Base-by-base conservation (phyloP, 2,888 invertebrate species). In the Meiosimyza platycephala region DNA sequence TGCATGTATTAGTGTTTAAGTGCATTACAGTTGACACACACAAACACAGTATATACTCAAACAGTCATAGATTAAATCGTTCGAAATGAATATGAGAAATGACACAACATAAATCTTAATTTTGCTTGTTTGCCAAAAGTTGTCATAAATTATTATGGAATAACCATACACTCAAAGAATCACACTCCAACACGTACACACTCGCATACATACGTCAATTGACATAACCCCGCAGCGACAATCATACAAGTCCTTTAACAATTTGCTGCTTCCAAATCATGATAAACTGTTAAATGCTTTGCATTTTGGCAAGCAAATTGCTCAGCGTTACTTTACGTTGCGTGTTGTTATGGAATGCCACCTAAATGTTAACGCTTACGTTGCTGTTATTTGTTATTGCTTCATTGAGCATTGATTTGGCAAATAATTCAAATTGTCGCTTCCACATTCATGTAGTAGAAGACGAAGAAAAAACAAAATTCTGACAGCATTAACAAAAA, bases 101-200 rank as follows among this genome's bases (percentile, higher is more conserved):
- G 70, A 63, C 68, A 52, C 9, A 40, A 47, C 70, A 63, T 70
- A 70, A 70, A 70, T 70, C 70, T 63, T 47, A 63, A 70, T 62
- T 70, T 40, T 70, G 63, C 70, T 50, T 63, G 70, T 70, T 63
- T 62, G 70, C 70, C 63, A 63, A 62, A 70, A 63, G 63, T 50
- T 33, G 47, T 63, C 70, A 63, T 70, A 70, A 70, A 70, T 70
- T 70, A 70, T 63, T 59, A 50, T 18, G n/a, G 11, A 16, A 40
- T 33, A 33, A 40, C 5, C 33, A 15, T 33, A 18, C 64, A 40
- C 9, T 40, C 40, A 40, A 40, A 40, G 40, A 7, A 9, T 22
- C 18, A 1, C 64, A 16, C 22, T 7, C 48, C 13, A 6, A 47
- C 64, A 57, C 22, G 6, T 16, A 3, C 57, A 28, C 5, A 18